These are phyloP conservation scores for Lycodopsis pacificus DNA, from an alignment of 2,797 vertebrate species.

Conservation along the genomic window DNA sequence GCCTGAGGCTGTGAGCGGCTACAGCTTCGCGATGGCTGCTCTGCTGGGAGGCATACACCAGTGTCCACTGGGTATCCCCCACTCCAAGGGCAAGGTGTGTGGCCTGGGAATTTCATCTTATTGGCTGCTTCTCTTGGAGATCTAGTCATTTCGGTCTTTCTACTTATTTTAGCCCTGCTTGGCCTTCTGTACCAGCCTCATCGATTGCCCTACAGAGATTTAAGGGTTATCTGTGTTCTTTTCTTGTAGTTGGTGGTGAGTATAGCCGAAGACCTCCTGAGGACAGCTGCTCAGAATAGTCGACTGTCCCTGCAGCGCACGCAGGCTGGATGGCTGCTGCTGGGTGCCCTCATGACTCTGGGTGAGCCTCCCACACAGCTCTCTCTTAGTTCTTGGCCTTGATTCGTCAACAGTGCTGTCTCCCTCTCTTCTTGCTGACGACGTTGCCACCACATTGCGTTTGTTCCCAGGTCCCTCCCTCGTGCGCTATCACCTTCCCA, in stretches of 20 bases:
- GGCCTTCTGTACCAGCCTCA: neutral
- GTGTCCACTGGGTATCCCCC: slow-evolving; percentile 96
- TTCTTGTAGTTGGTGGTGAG: slow-evolving; percentile 94
- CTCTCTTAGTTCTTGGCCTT: neutral
- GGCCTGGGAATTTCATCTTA: neutral
- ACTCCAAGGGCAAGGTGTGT: slow-evolving; percentile 97
- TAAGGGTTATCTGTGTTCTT: slow-evolving; percentile 9
- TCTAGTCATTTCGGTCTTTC: neutral
- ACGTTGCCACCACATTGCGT: neutral
- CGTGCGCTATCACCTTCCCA: slow-evolving; percentile 97
- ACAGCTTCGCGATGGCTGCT: slow-evolving; percentile 98
- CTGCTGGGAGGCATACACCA: slow-evolving; percentile 96
- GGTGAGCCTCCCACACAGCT: slow-evolving; percentile 79
- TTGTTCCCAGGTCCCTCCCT: slow-evolving; percentile 89
- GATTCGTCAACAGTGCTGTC: neutral
- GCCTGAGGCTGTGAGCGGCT: slow-evolving; percentile 97
- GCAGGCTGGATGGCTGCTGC: slow-evolving; percentile 97
- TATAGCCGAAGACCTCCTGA: slow-evolving; percentile 96
- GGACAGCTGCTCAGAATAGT: slow-evolving; percentile 97
- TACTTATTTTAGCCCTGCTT: neutral
- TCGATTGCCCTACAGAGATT: neutral
- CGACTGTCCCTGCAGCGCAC: slow-evolving; percentile 96
- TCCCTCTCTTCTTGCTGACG: neutral
- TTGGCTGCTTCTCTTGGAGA: neutral
- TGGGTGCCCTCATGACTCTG: slow-evolving; percentile 98